These are phyloP conservation scores for Eledone cirrhosa DNA, from an alignment of 2,888 invertebrate genomes.

Conservation along the genomic window DNA sequence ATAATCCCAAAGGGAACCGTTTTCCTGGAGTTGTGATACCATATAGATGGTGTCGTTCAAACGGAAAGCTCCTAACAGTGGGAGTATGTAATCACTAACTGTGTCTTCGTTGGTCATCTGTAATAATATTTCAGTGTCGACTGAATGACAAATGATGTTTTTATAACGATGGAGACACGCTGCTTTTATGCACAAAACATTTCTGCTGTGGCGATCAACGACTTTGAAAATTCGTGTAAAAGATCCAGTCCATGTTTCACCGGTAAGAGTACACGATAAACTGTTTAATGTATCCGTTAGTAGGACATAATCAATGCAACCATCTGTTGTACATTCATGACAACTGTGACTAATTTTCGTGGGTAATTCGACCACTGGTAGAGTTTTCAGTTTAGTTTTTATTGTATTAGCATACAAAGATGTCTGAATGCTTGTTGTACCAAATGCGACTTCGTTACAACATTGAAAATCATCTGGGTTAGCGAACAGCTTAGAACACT, in stretches of 20 bases:
- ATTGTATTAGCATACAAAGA: not conserved
- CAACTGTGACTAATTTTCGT: not conserved
- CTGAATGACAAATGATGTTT: conserved; percentile 7
- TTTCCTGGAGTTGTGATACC: not conserved
- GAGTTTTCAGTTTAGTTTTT: not conserved
- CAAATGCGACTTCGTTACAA: not conserved
- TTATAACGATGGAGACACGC: conserved; percentile 3
- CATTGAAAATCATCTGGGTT: not conserved
- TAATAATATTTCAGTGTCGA: not conserved
- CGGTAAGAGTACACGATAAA: not conserved
- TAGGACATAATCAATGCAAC: not conserved
- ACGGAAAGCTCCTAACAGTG: not conserved
- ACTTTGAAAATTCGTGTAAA: not conserved
- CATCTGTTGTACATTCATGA: not conserved
- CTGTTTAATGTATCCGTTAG: not conserved
- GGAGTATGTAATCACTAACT: not conserved
- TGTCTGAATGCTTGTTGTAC: not conserved
- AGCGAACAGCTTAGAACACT: not conserved
- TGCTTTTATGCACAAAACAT: not conserved
- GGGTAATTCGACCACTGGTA: not conserved
- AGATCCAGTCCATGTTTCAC: not conserved
- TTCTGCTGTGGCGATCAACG: not conserved
- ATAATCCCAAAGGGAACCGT: not conserved
- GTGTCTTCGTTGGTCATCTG: not conserved
- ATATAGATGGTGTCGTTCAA: not conserved